Percentiles rank a stretch among this genome's conserved stretches.
Evolutionary conservation across 2,797 vertebrate species (phyloP).

Genomic region (Sarcophilus harrisii): DNA sequence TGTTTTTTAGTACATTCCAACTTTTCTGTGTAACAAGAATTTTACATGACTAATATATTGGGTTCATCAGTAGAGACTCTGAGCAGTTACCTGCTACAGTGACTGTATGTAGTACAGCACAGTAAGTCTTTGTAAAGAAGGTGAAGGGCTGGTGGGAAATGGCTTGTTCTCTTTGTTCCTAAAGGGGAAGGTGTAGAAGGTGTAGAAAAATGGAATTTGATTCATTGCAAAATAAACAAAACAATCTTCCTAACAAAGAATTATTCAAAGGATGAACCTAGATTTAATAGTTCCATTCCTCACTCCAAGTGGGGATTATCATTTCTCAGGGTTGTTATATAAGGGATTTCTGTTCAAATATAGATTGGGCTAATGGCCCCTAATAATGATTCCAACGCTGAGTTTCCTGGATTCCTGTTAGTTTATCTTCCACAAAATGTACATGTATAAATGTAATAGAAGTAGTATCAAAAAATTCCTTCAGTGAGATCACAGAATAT

Average conservation of each 20-base stretch:
- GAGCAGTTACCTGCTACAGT: background rate
- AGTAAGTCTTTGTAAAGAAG: background rate
- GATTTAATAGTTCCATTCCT: background rate
- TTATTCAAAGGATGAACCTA: background rate
- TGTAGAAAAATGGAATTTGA: background rate
- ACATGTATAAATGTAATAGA: background rate
- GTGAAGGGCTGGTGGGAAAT: background rate
- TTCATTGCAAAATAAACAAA: background rate
- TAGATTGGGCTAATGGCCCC: background rate
- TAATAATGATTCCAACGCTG: background rate
- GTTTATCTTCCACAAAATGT: background rate
- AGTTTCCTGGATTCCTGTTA: background rate
- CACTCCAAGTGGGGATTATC: background rate
- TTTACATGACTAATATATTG: background rate
- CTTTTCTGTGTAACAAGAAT: background rate
- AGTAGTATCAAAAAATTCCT: background rate
- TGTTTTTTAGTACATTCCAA: background rate
- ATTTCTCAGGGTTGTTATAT: background rate
- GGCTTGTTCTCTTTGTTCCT: background rate
- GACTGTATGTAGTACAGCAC: too few relatives aligned
- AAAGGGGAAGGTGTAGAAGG: background rate
- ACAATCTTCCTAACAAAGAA: background rate
- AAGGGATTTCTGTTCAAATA: background rate
- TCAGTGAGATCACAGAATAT: background rate
- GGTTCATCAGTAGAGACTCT: background rate